Percentiles rank a stretch among this genome's conserved stretches.
Conservation (phyloP, 1,140 invertebrate species). For the Archegozetes longisetosus region DNA sequence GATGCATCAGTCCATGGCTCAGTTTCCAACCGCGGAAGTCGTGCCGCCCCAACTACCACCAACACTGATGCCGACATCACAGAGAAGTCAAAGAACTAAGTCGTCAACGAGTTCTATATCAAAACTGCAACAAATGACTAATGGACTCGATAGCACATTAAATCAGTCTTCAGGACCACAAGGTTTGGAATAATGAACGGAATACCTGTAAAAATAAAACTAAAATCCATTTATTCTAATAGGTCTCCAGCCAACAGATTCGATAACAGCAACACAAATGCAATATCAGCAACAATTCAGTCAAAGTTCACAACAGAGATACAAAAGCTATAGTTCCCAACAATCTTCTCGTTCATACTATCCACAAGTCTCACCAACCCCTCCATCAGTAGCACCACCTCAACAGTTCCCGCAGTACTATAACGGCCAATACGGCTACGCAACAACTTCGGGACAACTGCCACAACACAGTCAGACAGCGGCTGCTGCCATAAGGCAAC, state of each 20-base stretch:
- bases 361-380: neutral
- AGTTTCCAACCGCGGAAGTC: too few species aligned
- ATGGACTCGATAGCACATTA: neutral
- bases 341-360: neutral
- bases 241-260: neutral
- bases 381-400: neutral
- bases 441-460: neutral
- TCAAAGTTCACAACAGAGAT: neutral
- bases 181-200: neutral
- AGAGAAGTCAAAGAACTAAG: neutral
- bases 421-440: neutral
- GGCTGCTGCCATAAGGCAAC: neutral
- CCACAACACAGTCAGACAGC: neutral
- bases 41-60: neutral
- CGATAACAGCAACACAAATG: too few species aligned
- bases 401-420: neutral
- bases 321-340: neutral
- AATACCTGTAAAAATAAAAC: neutral
- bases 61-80: neutral
- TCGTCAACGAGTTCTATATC: neutral
- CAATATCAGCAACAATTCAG: neutral
- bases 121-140: neutral
- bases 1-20: too few species aligned
- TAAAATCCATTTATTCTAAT: neutral
- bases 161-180: neutral